These are phyloP conservation scores for Achlya flavicornis DNA, from an alignment of 2,888 invertebrate species.

Conservation along the genomic window DNA sequence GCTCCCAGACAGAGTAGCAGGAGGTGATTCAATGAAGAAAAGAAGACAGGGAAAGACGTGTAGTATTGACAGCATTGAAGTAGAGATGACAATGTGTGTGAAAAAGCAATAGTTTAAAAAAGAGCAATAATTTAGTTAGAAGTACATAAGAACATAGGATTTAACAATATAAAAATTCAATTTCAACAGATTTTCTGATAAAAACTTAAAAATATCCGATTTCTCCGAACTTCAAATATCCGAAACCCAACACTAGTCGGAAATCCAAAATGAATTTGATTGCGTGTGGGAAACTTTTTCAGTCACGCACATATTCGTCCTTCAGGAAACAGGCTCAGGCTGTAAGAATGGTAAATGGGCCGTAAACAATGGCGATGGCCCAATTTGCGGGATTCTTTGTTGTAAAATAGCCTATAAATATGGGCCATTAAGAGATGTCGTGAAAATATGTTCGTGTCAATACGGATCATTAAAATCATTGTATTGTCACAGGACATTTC, in stretches of 20 bases:
- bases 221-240: too few species aligned
- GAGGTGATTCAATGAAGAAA: too few species aligned
- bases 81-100: too few species aligned
- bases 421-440: constrained; percentile 31
- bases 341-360: constrained; percentile 27
- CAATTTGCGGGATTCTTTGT: constrained; percentile 38
- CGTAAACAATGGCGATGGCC: constrained; percentile 47
- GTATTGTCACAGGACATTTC: not conserved
- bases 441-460: not conserved
- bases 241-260: not conserved
- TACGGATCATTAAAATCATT: constrained; percentile 10
- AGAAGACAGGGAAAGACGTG: too few species aligned
- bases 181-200: too few species aligned
- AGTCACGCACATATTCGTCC: constrained; percentile 23
- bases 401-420: constrained; percentile 44
- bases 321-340: constrained; percentile 19
- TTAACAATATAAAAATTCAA: too few species aligned
- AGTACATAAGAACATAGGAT: too few species aligned
- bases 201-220: too few species aligned
- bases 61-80: too few species aligned
- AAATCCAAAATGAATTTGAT: constrained; percentile 1
- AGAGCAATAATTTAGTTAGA: too few species aligned
- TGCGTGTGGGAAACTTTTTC: constrained; percentile 19
- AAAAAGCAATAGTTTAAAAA: too few species aligned
- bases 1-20: too few species aligned